A percentile compares a stretch with the other conserved stretches of the same genome.
phyloP scores from a whole-genome alignment of 2,113 vertebrate genomes.

The Passerina amoena region DNA sequence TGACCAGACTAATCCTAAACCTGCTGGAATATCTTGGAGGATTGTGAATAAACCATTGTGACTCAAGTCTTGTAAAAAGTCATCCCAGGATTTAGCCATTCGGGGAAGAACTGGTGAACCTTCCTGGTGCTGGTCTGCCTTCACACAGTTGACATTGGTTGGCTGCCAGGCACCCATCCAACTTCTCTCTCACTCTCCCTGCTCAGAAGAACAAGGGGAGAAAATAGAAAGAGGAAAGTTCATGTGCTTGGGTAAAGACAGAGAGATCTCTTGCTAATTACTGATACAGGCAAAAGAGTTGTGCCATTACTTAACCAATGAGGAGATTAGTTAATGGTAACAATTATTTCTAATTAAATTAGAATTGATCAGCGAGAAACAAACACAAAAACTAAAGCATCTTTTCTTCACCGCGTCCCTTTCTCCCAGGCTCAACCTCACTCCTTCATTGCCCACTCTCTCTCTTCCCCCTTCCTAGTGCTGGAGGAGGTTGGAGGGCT shows the following conservation, averaged over 20 bases:
- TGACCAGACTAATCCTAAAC: neutral
- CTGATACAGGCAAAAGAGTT: neutral
- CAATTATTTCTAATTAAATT: neutral
- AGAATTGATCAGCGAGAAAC: neutral
- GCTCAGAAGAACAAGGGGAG: neutral
- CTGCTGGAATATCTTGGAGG: neutral
- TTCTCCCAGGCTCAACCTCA: neutral
- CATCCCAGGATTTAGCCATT: neutral
- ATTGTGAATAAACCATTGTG: neutral
- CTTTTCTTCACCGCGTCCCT: neutral
- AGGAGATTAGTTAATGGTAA: neutral
- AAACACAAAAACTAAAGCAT: neutral
- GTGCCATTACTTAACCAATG: neutral
- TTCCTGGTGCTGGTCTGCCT: neutral
- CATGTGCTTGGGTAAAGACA: neutral
- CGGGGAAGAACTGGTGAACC: neutral
- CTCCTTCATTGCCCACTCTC: neutral
- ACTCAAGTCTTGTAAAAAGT: neutral
- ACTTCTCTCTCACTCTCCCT: neutral
- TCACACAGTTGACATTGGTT: neutral
- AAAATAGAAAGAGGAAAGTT: neutral
- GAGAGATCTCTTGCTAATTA: neutral
- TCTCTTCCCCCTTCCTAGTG: neutral
- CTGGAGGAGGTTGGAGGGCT: fast-evolving
- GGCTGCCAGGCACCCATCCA: neutral